Base-by-base conservation (phyloP, 2,113 vertebrate genomes). In the Trematomus loennbergii region DNA sequence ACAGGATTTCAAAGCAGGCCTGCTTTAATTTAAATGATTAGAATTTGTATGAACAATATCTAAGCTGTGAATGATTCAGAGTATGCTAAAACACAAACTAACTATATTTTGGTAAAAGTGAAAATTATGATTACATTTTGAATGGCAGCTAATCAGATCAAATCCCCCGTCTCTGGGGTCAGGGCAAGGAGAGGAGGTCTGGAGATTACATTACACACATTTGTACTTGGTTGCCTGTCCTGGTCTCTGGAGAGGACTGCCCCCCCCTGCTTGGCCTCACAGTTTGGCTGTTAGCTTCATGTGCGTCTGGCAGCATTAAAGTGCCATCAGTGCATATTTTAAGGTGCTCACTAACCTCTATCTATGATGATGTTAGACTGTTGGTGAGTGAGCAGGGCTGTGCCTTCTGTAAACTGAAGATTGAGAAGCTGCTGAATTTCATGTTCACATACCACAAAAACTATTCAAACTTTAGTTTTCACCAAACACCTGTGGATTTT, bases 101-200 rank as follows among this genome's bases (percentile, higher is more conserved):
- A 29, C 29, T 29, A 29, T 29, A 29, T 29, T 29, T 29, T 29
- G 29, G 3, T 29, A 29, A 29, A 29, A 29, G 29, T 29, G 29
- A 29, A 29, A 29, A 29, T 29, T 29, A 29, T 29, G 29, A 29
- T 29, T 29, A 29, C 29, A 29, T 29, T 29, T 29, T 29, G 29
- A 78, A 81, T 72, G 64, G 18, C 52, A 67, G 58, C 46, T 72
- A 89, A 89, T 89, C 76, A 84, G 78, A 87, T 89, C 81, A 86
- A 72, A 53, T 49, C 49, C 2, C 2, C 68, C 52, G 43, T 78
- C 59, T 29, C 29, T 29, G 29, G 8, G 17, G 17, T 58, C 29
- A 7, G 53, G 81, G 16, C 64, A 16, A 74, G 15, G 18, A 76
- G 7, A 75, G 45, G 49, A 52, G 62, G 71, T 54, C 49, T 18